phyloP scores from a whole-genome alignment of 37 sponge, comb jelly and placozoan genomes.

The Chondrosia reniformis region DNA sequence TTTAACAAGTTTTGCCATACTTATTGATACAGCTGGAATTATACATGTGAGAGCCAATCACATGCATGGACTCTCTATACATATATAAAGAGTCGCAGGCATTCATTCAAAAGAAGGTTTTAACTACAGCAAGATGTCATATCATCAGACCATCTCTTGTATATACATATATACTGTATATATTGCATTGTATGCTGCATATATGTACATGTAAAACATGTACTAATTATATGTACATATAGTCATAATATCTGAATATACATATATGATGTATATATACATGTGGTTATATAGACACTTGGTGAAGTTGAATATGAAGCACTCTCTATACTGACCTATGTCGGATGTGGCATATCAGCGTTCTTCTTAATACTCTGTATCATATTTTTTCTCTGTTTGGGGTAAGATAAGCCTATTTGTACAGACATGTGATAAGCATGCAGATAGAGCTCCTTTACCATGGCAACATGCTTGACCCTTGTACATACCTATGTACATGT shows the following conservation, averaged over 20 bases:
- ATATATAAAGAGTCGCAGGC: too few relatives aligned
- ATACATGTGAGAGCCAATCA: not conserved
- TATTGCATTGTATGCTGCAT: not conserved
- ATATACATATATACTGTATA: not conserved
- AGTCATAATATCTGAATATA: not conserved
- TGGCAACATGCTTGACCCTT: too few relatives aligned
- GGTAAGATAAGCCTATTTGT: too few relatives aligned
- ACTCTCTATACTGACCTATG: not conserved
- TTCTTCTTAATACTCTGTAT: not conserved
- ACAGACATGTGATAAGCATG: not conserved
- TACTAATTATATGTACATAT: not conserved
- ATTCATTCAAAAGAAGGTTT: too few relatives aligned
- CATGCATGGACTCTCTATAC: too few relatives aligned
- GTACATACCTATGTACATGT: too few relatives aligned
- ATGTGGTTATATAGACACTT: not conserved
- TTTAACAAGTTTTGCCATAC: not conserved
- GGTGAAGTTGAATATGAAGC: not conserved
- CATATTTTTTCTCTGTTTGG: not conserved
- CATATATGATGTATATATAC: not conserved
- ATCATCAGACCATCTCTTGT: too few relatives aligned
- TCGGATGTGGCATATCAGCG: not conserved
- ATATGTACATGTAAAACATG: not conserved
- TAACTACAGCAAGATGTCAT: too few relatives aligned
- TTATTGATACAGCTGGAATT: not conserved
- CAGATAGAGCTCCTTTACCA: conserved; percentile 1